phyloP scores from a whole-genome alignment of 2,888 invertebrate genomes.

The Matsumyia berberina region DNA sequence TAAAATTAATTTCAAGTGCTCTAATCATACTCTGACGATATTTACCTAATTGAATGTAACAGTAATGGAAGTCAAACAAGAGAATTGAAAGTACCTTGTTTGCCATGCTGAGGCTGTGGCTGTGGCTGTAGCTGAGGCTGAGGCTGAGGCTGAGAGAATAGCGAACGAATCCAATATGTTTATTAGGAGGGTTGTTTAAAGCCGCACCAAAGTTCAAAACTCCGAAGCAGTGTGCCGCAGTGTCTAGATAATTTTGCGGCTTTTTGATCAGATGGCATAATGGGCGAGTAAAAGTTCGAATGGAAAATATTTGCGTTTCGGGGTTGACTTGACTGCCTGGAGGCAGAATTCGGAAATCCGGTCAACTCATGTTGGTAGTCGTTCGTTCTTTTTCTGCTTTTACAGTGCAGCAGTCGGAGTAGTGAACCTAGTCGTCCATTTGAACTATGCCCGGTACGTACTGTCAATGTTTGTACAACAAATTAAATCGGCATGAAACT shows the following conservation, averaged over 20 bases:
- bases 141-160: conserved; percentile 27
- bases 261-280: conserved; percentile 74
- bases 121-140: background rate
- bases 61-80: conserved; percentile 78
- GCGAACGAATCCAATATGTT: conserved; percentile 67
- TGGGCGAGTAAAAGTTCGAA: conserved; percentile 65
- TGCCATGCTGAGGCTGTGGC: conserved; percentile 33
- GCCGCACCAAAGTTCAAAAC: too few species aligned
- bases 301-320: conserved; percentile 71
- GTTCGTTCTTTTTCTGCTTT: conserved; percentile 28
- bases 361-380: conserved; percentile 61
- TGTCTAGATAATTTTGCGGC: conserved; percentile 75
- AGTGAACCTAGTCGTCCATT: conserved; percentile 26
- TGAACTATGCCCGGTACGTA: conserved; percentile 36
- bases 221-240: conserved; percentile 42
- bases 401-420: too few species aligned
- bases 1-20: conserved; percentile 78
- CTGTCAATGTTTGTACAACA: conserved; percentile 76
- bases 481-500: conserved; percentile 77
- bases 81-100: conserved; percentile 68
- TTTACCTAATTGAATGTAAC: conserved; percentile 79
- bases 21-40: conserved; percentile 78
- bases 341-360: conserved; percentile 70
- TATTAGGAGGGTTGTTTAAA: conserved; percentile 74
- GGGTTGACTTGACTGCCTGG: conserved; percentile 48